Evolutionary conservation across 2,113 vertebrate genomes (phyloP).

Genomic region (Octodon degus): DNA sequence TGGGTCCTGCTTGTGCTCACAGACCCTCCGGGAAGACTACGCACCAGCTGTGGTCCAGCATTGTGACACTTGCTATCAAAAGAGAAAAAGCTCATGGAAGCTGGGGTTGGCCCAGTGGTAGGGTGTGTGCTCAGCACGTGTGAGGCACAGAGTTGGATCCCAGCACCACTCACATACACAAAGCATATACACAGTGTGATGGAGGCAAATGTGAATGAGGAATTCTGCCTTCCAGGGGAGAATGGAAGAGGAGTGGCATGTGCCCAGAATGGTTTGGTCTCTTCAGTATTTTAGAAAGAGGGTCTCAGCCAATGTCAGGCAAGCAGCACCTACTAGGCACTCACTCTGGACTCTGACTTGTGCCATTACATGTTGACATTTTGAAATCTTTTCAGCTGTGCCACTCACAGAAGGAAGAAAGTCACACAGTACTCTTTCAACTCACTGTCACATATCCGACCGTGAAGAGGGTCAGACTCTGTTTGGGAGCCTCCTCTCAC

Average conservation of each 20-base stretch:
- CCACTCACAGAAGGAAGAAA: background rate
- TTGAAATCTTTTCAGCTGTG: background rate
- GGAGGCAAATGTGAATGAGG: background rate
- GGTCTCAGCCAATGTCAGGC: background rate
- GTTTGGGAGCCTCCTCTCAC: background rate
- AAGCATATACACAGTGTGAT: background rate
- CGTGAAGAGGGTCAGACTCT: background rate
- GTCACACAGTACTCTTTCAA: background rate
- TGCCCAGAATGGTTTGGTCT: background rate
- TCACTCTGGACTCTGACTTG: too few relatives aligned
- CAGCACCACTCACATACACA: background rate
- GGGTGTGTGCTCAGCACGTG: background rate
- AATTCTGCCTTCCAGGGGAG: constrained; percentile 3
- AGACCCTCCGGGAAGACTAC: background rate
- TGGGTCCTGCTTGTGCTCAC: background rate
- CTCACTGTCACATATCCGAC: background rate
- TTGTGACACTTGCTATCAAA: background rate
- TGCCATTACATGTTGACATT: background rate
- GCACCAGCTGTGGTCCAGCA: background rate
- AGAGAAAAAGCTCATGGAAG: background rate
- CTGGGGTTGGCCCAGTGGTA: background rate
- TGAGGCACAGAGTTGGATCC: background rate
- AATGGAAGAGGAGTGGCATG: background rate
- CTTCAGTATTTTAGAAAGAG: background rate
- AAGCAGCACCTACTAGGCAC: too few relatives aligned